Evolutionary conservation across 2,113 vertebrate species (phyloP), one percentile per base, ranked within the genome.

Genomic region (Pionites leucogaster): DNA sequence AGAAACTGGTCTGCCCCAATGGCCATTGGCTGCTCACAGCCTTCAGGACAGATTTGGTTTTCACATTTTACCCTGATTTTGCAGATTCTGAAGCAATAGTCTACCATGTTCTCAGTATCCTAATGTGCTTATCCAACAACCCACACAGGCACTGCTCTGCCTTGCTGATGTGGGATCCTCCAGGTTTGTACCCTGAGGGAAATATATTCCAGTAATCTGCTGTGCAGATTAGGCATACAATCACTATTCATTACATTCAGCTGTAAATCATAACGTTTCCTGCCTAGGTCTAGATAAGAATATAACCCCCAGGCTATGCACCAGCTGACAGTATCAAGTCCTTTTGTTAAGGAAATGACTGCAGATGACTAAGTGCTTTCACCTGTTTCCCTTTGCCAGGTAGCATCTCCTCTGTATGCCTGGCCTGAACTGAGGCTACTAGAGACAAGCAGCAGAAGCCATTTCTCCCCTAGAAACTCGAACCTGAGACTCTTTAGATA

Each of bases 341-440:
- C 67, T 92, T 96, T 93, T 94, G 92, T 95, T 79, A 92, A 57
- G 59, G 59, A 87, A 88, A 84, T 89, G 6, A 74, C 35, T 79
- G 91, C 83, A 74, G 88, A 82, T 90, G 92, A 94, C 47, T 92
- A 69, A 94, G 37, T 65, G 50, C 77, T 91, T 92, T 96, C 91
- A 92, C 77, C 83, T 88, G 62, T 55, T 86, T 70, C 69, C 15
- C 86, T 78, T 57, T 92, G 80, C 80, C 86, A 89, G 83, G 71
- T 27, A 50, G 27, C 52, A 46, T 72, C 90, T 92, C 57, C 62
- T 82, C 60, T 29, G 33, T 37, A 17, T 7, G 27, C 25, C 67
- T 53, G 28, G 23, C 29, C 75, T 35, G 11, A 91, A 59, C 67
- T 42, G 70, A 94, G 52, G 52, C 44, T 67, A 13, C 29, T 20